These are phyloP conservation scores for Zootermopsis nevadensis DNA, from an alignment of 2,888 invertebrate species.

Conservation along the genomic window DNA sequence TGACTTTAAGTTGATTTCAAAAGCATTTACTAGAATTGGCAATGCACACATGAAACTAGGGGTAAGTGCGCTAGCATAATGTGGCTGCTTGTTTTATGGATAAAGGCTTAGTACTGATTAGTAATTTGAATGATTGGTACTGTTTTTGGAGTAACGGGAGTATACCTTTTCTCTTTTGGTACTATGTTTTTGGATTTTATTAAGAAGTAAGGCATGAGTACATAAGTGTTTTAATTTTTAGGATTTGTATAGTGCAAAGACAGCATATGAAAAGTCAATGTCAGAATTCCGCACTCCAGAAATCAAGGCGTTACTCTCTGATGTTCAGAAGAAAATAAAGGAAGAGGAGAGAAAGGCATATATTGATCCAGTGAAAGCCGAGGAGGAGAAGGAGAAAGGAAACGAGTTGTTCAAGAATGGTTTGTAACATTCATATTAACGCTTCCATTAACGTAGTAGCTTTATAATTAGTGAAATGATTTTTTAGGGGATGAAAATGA, in stretches of 20 bases:
- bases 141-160: too few species aligned
- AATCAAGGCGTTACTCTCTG: slow-evolving; percentile 85
- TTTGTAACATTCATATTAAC: slow-evolving; percentile 53
- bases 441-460: too few species aligned
- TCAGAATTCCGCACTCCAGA: slow-evolving; percentile 97
- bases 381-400: slow-evolving; percentile 94
- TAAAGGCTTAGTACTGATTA: not conserved
- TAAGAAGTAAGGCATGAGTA: not conserved
- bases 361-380: slow-evolving; percentile 91
- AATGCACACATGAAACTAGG: slow-evolving; percentile 91
- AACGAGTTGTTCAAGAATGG: slow-evolving; percentile 94
- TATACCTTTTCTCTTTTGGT: too few species aligned
- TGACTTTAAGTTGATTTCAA: slow-evolving; percentile 97
- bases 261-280: slow-evolving; percentile 94
- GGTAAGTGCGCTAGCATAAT: slow-evolving; percentile 55
- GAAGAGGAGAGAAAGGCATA: slow-evolving; percentile 91
- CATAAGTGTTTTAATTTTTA: slow-evolving; percentile 56
- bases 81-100: not conserved
- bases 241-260: slow-evolving; percentile 87
- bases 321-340: slow-evolving; percentile 88
- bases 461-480: too few species aligned
- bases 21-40: slow-evolving; percentile 94
- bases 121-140: not conserved
- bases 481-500: not conserved
- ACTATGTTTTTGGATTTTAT: not conserved